Evolutionary conservation across 2,797 vertebrate genomes (phyloP), one percentile per base, ranked within the genome.

Genomic region (Discoglossus pictus): DNA sequence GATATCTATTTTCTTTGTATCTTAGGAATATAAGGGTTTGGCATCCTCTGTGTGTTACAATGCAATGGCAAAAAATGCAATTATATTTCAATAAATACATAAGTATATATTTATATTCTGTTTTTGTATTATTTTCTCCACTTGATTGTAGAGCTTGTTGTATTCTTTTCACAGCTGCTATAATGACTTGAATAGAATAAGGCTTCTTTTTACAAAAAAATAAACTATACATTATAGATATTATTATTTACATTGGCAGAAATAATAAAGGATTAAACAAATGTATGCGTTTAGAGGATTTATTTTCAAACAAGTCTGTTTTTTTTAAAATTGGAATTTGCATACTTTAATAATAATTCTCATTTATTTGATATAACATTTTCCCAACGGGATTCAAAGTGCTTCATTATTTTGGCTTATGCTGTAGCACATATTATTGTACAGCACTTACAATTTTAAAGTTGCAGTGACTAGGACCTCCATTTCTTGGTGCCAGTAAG

Each of bases 41-140:
- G 31, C 58, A 68, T 53, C 50, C 31, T 69, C 27, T 50, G 34
- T 70, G 17, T 34, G 56, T 35, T 56, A 35, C 23, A 16, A 31
- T 39, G 21, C 62, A 44, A 15, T 7, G 17, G 60, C 15, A 48
- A 56, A 61, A 68, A 47, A 61, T 62, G 51, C 67, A 63, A 70
- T 70, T 70, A 70, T 54, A 70, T 70, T 70, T 70, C 60, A 56
- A 63, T 70, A 70, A 70, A 70, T 50, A 55, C 60, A 63, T 70
- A 70, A 70, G 42, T 70, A 56, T 58, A 48, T 62, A 63, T 63
- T 56, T 56, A 58, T 61, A 52, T 65, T 17, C 9, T 42, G 18
- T 54, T 61, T 61, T 52, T 43, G 12, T 38, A 38, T 51, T 53
- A 53, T 68, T 69, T 63, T 43, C 43, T 54, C 48, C 24, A 50